These are phyloP conservation scores for Cloeon dipterum DNA, from an alignment of 2,888 invertebrate species.

Conservation along the genomic window DNA sequence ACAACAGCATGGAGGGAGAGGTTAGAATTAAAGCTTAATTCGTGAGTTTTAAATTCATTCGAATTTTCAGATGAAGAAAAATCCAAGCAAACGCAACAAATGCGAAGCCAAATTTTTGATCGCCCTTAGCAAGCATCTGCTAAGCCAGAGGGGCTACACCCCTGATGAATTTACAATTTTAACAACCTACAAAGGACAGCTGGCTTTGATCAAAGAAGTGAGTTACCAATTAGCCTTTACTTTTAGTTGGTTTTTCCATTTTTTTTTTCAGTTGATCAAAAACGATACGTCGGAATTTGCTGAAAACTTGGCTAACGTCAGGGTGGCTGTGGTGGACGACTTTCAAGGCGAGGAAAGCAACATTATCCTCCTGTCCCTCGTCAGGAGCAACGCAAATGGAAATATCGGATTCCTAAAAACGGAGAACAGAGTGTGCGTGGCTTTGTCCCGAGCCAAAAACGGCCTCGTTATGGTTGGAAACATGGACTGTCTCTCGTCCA, in stretches of 20 bases:
- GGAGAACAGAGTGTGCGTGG: slow-evolving; percentile 12
- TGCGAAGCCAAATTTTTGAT: slow-evolving; percentile 17
- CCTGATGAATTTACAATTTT: slow-evolving; percentile 18
- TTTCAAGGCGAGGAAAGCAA: slow-evolving; percentile 17
- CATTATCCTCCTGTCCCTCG: slow-evolving; percentile 17
- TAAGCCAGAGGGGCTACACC: slow-evolving; percentile 16
- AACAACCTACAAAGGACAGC: slow-evolving; percentile 20
- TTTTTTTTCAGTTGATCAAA: too few species aligned
- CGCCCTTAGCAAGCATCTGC: slow-evolving; percentile 14
- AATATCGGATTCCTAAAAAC: slow-evolving; percentile 12
- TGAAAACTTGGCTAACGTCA: slow-evolving; percentile 11
- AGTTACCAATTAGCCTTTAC: background rate
- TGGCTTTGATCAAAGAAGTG: slow-evolving; percentile 12
- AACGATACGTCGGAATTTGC: too few species aligned
- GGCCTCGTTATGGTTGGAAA: slow-evolving; percentile 17
- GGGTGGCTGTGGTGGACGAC: slow-evolving; percentile 16
- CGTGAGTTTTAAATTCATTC: slow-evolving; percentile 34
- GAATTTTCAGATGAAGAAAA: slow-evolving; percentile 10
- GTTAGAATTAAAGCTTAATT: slow-evolving; percentile 28
- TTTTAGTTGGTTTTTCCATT: too few species aligned
- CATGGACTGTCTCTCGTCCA: slow-evolving; percentile 12
- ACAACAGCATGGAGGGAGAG: slow-evolving; percentile 2
- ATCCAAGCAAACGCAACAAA: slow-evolving; percentile 15
- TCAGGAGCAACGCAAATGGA: slow-evolving; percentile 13
- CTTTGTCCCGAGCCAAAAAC: slow-evolving; percentile 15